Percentiles rank a stretch among this genome's conserved stretches.
Conservation (phyloP, 2,888 invertebrate genomes). For the Dinocampus coccinellae region DNA sequence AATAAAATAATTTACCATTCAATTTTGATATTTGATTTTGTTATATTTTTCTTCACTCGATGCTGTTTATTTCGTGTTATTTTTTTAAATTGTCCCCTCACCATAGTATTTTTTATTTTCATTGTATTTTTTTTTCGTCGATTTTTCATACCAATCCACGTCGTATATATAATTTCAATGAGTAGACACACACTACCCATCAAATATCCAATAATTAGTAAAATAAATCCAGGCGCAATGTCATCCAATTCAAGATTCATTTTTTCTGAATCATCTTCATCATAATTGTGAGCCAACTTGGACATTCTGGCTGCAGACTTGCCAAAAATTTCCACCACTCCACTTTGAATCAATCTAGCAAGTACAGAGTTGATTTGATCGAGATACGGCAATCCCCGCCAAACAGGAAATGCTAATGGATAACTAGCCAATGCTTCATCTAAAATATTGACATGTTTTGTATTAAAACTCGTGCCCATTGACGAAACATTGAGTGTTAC, state of each 20-base stretch:
- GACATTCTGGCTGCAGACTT: neutral
- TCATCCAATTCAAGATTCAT: conserved; percentile 41
- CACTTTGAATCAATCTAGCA: conserved; percentile 46
- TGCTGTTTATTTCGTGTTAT: neutral
- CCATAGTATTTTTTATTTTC: neutral
- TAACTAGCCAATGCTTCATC: conserved; percentile 50
- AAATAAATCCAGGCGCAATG: conserved; percentile 52
- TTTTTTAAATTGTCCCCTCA: neutral
- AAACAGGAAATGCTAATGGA: conserved; percentile 56
- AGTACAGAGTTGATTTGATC: conserved; percentile 49
- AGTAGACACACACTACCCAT: conserved; percentile 40
- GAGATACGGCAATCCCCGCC: conserved; percentile 56
- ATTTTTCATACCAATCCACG: neutral
- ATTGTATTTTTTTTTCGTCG: neutral
- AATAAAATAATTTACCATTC: neutral
- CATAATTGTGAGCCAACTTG: conserved; percentile 6
- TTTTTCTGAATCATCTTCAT: conserved; percentile 22
- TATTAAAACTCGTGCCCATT: conserved; percentile 35
- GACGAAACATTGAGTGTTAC: conserved; percentile 54
- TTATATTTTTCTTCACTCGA: neutral
- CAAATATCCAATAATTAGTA: conserved; percentile 51
- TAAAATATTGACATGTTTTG: conserved; percentile 50
- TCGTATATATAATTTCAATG: conserved; percentile 44
- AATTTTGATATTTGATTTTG: conserved; percentile 21
- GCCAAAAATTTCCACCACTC: too few species aligned